Evolutionary conservation across 2,888 invertebrate species (phyloP), one percentile per base, ranked within the genome.

Genomic region (Branchipolynoe longqiensis): DNA sequence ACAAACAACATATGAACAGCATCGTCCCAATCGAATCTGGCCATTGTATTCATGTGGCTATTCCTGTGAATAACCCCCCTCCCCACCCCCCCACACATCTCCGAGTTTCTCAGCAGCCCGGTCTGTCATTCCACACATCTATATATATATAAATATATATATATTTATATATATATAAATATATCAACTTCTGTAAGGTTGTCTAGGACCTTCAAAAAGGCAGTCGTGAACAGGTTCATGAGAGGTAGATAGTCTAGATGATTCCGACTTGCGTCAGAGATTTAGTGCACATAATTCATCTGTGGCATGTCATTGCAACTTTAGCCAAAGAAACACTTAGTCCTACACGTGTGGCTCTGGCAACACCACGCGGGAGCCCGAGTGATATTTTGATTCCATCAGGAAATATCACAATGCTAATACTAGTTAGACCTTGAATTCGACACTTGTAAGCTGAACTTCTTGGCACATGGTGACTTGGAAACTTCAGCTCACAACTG

Each of bases 211-310:
- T n/a, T 8, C 58, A 58, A 25, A n/a, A 58, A 58, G 58, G 58
- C 58, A 58, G 58, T 58, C 58, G 58, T 58, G 58, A 58, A 58
- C 58, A n/a, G 12, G 58, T 58, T 25, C 58, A n/a, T 58, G 4
- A 58, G 58, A 58, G 58, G 58, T 58, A 58, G 58, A 14, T n/a
- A 25, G 58, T 58, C 18, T 18, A 12, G 48, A 18, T 18, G 48
- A 12, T 18, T 8, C 48, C 8, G 8, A 12, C 48, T 48, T 18
- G 18, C 18, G 48, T 12, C 48, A 48, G 48, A 48, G 8, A 48
- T 48, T 12, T 18, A 48, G 8, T 12, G 8, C 18, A 12, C 8
- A 48, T 48, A 18, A 12, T 18, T 12, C 48, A 12, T 48, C 48
- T 48, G 8, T 12, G 8, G 18, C 18, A 48, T 12, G 8, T 12